phyloP scores from a whole-genome alignment of 2,113 vertebrate species.

The Fregata magnificens region DNA sequence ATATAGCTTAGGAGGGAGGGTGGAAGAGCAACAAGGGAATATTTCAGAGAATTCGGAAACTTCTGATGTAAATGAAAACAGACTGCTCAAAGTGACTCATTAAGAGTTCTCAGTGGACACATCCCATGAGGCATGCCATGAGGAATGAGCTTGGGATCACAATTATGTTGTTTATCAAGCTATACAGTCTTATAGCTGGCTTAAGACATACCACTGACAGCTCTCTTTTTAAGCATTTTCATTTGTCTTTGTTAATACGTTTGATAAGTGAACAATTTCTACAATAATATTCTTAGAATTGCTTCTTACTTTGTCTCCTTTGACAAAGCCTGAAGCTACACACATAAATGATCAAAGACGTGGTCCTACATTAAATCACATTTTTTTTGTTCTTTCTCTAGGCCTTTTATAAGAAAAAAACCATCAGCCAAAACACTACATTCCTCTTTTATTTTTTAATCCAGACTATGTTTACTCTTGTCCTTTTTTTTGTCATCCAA shows the following conservation, averaged over 20 bases:
- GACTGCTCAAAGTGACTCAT: conserved; percentile 56
- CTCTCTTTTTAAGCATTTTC: neutral
- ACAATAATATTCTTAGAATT: conserved; percentile 9
- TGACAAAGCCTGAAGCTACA: neutral
- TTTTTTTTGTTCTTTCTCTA: conserved; percentile 12
- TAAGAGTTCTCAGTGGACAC: conserved; percentile 7
- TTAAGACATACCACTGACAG: neutral
- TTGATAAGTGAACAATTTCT: conserved; percentile 34
- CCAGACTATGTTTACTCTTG: neutral
- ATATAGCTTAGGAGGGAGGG: neutral
- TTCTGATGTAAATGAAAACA: conserved; percentile 47
- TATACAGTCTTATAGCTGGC: neutral
- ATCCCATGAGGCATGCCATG: conserved; percentile 8
- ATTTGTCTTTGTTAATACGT: neutral
- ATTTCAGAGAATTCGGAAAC: neutral
- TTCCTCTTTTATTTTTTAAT: neutral
- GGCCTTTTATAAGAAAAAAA: conserved; percentile 3
- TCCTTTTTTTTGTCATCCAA: neutral
- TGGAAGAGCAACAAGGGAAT: neutral
- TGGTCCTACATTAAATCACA: neutral
- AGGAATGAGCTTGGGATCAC: neutral
- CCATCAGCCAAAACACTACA: conserved; percentile 2
- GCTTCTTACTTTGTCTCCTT: neutral
- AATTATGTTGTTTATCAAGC: neutral
- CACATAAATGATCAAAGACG: neutral